These are phyloP conservation scores for Neoascia interrupta DNA, from an alignment of 2,888 invertebrate species.

Conservation along the genomic window DNA sequence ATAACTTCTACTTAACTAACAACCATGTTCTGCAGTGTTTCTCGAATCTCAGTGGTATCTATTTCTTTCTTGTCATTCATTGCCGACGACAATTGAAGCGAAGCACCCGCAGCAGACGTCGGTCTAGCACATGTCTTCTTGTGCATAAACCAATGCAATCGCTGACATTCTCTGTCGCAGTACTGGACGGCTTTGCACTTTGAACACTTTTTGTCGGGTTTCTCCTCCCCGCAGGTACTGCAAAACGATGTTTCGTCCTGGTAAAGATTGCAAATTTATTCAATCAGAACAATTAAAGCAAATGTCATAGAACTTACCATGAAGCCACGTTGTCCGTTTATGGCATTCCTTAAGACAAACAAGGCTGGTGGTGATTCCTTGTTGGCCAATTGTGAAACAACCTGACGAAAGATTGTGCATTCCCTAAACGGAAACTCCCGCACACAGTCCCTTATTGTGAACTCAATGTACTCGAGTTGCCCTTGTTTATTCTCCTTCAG, in stretches of 20 bases:
- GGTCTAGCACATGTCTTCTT: conserved; percentile 90
- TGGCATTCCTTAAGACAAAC: conserved; percentile 87
- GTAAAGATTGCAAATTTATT: neutral
- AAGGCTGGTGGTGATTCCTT: conserved; percentile 86
- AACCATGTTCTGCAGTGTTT: conserved; percentile 81
- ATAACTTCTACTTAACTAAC: conserved; percentile 65
- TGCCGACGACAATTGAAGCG: conserved; percentile 69
- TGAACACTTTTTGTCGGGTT: conserved; percentile 95
- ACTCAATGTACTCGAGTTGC: conserved; percentile 84
- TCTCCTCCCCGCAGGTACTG: conserved; percentile 92
- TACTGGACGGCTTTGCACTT: conserved; percentile 96
- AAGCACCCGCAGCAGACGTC: conserved; percentile 78
- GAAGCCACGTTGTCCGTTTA: conserved; percentile 94
- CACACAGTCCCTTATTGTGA: conserved; percentile 90
- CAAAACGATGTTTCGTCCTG: conserved; percentile 85
- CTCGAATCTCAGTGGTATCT: conserved; percentile 81
- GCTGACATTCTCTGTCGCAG: conserved; percentile 96
- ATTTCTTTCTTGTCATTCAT: conserved; percentile 72
- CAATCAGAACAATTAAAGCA: no score
- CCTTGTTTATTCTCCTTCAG: conserved; percentile 88
- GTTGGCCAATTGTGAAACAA: conserved; percentile 87
- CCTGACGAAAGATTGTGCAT: conserved; percentile 92
- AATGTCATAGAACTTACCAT: conserved; percentile 78
- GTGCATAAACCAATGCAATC: conserved; percentile 94
- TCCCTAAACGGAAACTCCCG: conserved; percentile 95